phyloP scores from a whole-genome alignment of 2,113 vertebrate species.

The Neogale vison region DNA sequence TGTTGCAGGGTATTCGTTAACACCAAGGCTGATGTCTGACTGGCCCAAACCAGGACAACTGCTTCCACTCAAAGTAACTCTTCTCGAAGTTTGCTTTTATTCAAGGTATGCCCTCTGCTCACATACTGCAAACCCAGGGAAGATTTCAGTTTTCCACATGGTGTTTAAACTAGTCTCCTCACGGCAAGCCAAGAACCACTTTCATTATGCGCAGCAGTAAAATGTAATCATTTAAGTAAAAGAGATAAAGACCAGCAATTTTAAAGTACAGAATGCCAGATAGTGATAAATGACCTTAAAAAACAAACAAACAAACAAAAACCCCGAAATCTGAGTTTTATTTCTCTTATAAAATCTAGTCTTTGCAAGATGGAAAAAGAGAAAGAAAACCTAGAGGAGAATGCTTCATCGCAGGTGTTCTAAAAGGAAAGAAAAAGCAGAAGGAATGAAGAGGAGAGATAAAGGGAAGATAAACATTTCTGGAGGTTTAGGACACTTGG shows the following conservation, averaged over 20 bases:
- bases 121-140: not conserved
- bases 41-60: not conserved
- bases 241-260: not conserved
- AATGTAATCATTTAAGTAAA: not conserved
- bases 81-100: not conserved
- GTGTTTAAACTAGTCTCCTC: conserved; percentile 20
- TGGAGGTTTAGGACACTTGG: not conserved
- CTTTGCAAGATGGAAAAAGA: not conserved
- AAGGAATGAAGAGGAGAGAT: not conserved
- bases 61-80: not conserved
- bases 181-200: not conserved
- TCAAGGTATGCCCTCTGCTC: not conserved
- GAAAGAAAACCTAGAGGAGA: not conserved
- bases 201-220: not conserved
- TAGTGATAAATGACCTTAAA: not conserved
- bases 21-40: not conserved
- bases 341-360: not conserved
- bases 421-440: not conserved
- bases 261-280: not conserved
- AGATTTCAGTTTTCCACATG: not conserved
- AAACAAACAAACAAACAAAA: not conserved
- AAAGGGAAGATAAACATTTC: not conserved
- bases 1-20: not conserved
- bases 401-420: not conserved
- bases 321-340: not conserved